phyloP scores from a whole-genome alignment of 2,888 invertebrate genomes.

The Pterostichus madidus region DNA sequence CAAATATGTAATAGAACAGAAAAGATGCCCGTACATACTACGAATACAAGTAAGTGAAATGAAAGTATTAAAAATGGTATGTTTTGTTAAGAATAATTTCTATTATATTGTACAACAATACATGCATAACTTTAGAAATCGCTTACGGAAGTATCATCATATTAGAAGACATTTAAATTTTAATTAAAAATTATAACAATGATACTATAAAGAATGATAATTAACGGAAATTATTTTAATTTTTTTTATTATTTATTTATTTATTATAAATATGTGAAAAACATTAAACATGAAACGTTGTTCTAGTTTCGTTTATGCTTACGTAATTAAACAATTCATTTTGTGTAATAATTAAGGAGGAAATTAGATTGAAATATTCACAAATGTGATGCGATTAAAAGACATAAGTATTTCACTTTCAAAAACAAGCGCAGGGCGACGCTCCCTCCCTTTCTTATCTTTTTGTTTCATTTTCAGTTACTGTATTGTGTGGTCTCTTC shows the following conservation, averaged over 20 bases:
- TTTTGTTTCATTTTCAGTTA: too few relatives aligned
- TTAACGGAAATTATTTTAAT: constrained; percentile 36
- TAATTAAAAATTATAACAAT: constrained; percentile 52
- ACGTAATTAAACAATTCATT: constrained; percentile 1
- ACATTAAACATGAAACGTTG: neutral
- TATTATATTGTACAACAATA: constrained; percentile 30
- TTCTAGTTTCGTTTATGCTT: neutral
- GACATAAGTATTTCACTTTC: too few relatives aligned
- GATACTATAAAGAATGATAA: constrained; percentile 35
- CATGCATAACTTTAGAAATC: constrained; percentile 38
- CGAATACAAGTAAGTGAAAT: constrained; percentile 28
- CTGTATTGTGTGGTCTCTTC: too few relatives aligned
- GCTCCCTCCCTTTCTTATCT: too few relatives aligned
- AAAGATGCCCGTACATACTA: neutral
- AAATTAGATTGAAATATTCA: neutral
- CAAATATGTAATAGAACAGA: constrained; percentile 29
- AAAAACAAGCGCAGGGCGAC: too few relatives aligned
- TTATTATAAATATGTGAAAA: constrained; percentile 25
- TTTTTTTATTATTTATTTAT: constrained; percentile 2
- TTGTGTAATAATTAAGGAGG: neutral
- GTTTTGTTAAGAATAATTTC: constrained; percentile 39
- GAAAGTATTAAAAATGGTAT: constrained; percentile 13
- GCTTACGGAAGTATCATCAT: constrained; percentile 27
- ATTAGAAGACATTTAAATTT: constrained; percentile 39
- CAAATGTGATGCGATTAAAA: too few relatives aligned